phyloP scores from a whole-genome alignment of 2,888 invertebrate species.

The Timandra comae region DNA sequence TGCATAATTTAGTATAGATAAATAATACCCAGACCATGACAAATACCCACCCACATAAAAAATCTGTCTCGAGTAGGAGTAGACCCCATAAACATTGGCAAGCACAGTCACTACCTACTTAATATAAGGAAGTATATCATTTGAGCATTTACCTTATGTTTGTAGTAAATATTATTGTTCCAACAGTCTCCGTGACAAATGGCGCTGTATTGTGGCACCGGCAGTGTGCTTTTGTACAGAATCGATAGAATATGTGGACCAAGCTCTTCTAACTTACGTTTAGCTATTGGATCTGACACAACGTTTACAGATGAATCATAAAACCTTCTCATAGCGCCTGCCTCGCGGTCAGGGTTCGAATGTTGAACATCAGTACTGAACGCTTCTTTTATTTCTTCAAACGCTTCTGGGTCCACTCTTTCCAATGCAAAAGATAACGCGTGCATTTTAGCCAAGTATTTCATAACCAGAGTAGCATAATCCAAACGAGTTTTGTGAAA shows the following conservation, averaged over 20 bases:
- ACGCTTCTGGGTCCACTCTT: constrained; percentile 32
- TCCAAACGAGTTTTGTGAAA: constrained; percentile 35
- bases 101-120: too few relatives aligned
- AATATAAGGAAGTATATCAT: constrained; percentile 3
- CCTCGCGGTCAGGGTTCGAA: constrained; percentile 33
- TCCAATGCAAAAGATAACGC: constrained; percentile 46
- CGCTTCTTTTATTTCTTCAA: constrained; percentile 34
- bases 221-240: constrained; percentile 40
- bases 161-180: constrained; percentile 51
- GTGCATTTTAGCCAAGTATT: constrained; percentile 54
- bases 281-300: constrained; percentile 33
- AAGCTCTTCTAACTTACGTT: constrained; percentile 34
- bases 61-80: not conserved
- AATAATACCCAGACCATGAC: too few relatives aligned
- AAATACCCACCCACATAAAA: too few relatives aligned
- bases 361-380: constrained; percentile 46
- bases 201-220: constrained; percentile 30
- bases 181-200: constrained; percentile 62
- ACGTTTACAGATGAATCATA: constrained; percentile 45
- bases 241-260: constrained; percentile 35
- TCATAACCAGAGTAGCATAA: constrained; percentile 42
- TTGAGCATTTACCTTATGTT: constrained; percentile 39
- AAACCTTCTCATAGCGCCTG: constrained; percentile 39
- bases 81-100: too few relatives aligned
- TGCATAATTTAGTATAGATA: too few relatives aligned